Percentiles rank a stretch among this genome's conserved stretches.
These are phyloP conservation scores for Gila robusta DNA, from an alignment of 2,797 vertebrate genomes.

Conservation along the genomic window DNA sequence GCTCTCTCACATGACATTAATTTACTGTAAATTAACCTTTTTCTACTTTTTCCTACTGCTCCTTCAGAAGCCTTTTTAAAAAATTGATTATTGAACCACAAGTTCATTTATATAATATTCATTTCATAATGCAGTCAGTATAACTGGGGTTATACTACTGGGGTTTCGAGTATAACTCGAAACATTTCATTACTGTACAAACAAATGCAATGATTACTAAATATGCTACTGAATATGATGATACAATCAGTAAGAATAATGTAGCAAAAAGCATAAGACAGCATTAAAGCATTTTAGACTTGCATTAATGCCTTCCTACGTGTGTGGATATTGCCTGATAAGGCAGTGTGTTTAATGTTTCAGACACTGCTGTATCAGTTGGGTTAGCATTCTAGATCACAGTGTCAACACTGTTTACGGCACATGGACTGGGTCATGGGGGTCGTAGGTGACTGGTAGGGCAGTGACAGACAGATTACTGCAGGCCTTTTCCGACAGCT, in stretches of 20 bases:
- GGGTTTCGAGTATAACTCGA: background rate
- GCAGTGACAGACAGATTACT: slow-evolving; percentile 27
- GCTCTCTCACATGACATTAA: background rate
- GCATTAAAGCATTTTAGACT: background rate
- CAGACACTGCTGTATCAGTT: background rate
- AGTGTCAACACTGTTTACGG: slow-evolving; percentile 18
- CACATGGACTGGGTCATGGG: slow-evolving; percentile 8
- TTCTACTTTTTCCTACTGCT: background rate
- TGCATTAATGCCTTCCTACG: background rate
- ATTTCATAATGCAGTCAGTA: background rate
- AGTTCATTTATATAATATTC: too few relatives aligned
- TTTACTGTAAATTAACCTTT: too few relatives aligned
- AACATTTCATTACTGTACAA: background rate
- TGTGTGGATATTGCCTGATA: background rate
- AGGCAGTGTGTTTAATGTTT: background rate
- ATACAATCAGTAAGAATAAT: background rate
- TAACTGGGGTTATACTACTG: too few relatives aligned
- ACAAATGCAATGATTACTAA: background rate
- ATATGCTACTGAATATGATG: background rate
- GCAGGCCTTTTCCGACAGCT: slow-evolving; percentile 55
- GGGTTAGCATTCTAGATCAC: slow-evolving; percentile 11
- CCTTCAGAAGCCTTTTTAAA: too few relatives aligned
- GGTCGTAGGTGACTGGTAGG: slow-evolving; percentile 43
- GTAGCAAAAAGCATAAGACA: background rate
- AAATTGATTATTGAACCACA: too few relatives aligned